These are phyloP conservation scores for Stomatorhinus walkeri DNA, from an alignment of 2,797 vertebrate species.

Conservation along the genomic window DNA sequence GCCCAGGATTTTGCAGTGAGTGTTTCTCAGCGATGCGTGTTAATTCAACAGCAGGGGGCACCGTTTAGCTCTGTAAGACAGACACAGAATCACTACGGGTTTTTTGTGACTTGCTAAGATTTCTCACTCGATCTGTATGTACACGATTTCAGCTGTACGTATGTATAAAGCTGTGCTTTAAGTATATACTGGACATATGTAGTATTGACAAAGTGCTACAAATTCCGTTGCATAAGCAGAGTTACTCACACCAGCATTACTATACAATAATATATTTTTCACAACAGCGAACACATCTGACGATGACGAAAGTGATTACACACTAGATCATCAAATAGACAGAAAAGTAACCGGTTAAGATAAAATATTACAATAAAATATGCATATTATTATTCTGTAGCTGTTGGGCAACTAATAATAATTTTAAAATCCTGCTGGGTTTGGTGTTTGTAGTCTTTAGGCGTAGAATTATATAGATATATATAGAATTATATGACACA, in stretches of 20 bases:
- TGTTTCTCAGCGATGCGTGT: not conserved
- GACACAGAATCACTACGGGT: not conserved
- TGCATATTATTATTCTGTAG: not conserved
- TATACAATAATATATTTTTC: not conserved
- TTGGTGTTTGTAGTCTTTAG: not conserved
- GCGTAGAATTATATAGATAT: not conserved
- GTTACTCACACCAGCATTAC: not conserved
- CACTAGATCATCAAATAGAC: not conserved
- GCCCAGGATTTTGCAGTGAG: not conserved
- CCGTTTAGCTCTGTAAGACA: not conserved
- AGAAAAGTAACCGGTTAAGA: not conserved
- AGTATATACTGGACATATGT: not conserved
- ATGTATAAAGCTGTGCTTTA: not conserved
- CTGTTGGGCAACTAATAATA: not conserved
- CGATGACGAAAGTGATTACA: not conserved
- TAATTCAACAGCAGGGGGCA: not conserved
- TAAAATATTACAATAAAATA: not conserved
- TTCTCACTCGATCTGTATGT: not conserved
- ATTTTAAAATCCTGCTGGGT: not conserved
- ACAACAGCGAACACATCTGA: not conserved
- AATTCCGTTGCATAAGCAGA: not conserved
- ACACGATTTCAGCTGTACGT: not conserved
- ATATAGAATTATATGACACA: not conserved
- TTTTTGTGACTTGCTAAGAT: not conserved
- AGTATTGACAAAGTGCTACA: not conserved